A percentile compares a stretch with the other conserved stretches of the same genome.
Evolutionary conservation across 2,888 invertebrate genomes (phyloP).

Genomic region (Morpho helenor): DNA sequence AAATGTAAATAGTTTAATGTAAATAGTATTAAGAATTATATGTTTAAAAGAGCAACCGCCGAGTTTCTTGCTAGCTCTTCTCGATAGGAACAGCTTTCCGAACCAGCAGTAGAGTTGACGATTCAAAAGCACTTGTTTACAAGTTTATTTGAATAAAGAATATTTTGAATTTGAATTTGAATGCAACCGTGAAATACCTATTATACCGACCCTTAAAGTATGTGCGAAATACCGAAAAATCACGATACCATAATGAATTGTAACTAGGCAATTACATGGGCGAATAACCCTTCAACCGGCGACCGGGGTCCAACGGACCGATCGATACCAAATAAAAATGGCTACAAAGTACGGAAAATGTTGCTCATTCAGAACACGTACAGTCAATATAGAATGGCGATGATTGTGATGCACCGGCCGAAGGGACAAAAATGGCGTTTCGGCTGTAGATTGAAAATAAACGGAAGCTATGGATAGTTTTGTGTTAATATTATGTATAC

Average conservation of each 20-base stretch:
- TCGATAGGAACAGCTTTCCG: too few species aligned
- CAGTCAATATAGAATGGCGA: constrained; percentile 74
- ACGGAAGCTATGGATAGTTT: constrained; percentile 29
- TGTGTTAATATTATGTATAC: constrained; percentile 1
- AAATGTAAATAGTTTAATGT: too few species aligned
- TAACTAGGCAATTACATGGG: constrained; percentile 73
- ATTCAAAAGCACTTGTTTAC: too few species aligned
- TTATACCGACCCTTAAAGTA: constrained; percentile 15
- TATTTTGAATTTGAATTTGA: background rate
- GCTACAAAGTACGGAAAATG: constrained; percentile 67
- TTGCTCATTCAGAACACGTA: constrained; percentile 69
- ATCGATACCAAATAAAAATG: constrained; percentile 74
- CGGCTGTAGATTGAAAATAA: constrained; percentile 67
- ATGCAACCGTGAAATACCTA: background rate
- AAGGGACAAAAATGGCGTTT: constrained; percentile 49
- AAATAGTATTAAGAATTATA: too few species aligned
- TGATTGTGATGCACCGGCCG: constrained; percentile 72
- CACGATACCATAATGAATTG: constrained; percentile 68
- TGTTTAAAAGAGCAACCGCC: too few species aligned
- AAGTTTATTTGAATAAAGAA: too few species aligned
- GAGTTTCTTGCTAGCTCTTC: too few species aligned
- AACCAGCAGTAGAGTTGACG: too few species aligned
- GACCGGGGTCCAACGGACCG: constrained; percentile 38
- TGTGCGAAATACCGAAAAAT: constrained; percentile 46
- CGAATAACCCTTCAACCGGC: constrained; percentile 66